Evolutionary conservation across 1,140 invertebrate species (phyloP).

Genomic region (Trachymyrmex cornetzi): DNA sequence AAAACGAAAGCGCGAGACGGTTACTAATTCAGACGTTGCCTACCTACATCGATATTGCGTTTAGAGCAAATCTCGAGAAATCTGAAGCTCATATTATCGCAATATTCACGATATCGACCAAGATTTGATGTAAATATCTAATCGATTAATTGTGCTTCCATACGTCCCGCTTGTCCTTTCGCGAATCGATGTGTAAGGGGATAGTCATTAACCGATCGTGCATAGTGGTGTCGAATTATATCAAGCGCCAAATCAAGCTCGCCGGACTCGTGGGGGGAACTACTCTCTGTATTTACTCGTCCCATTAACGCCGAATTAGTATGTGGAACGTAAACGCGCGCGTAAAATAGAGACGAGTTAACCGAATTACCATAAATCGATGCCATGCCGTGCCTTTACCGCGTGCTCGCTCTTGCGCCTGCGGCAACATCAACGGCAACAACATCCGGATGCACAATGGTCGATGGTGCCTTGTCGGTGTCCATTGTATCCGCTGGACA

Average conservation of each 20-base stretch:
- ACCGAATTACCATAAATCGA: constrained; percentile 70
- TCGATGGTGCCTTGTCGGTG: constrained; percentile 40
- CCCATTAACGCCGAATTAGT: constrained; percentile 62
- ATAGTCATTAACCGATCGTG: constrained; percentile 10
- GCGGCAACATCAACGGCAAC: constrained; percentile 38
- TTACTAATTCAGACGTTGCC: not conserved
- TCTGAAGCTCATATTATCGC: not conserved
- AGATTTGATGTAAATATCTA: constrained; percentile 26
- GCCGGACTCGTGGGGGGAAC: not conserved
- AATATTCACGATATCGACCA: constrained; percentile 4
- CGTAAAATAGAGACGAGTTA: constrained; percentile 67
- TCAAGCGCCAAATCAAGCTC: constrained; percentile 61
- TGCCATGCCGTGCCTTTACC: constrained; percentile 28
- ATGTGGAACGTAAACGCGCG: constrained; percentile 57
- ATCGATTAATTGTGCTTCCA: constrained; percentile 52
- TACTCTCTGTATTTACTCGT: constrained; percentile 65
- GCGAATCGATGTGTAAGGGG: constrained; percentile 37
- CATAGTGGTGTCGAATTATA: constrained; percentile 53
- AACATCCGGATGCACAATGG: constrained; percentile 45
- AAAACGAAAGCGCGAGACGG: constrained; percentile 6
- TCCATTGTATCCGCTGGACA: constrained; percentile 34
- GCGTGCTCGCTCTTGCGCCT: not conserved
- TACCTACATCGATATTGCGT: not conserved
- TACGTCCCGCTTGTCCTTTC: constrained; percentile 40
- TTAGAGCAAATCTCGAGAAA: not conserved